These are phyloP conservation scores for Pseudois nayaur DNA, from an alignment of 2,113 vertebrate species.

Conservation along the genomic window DNA sequence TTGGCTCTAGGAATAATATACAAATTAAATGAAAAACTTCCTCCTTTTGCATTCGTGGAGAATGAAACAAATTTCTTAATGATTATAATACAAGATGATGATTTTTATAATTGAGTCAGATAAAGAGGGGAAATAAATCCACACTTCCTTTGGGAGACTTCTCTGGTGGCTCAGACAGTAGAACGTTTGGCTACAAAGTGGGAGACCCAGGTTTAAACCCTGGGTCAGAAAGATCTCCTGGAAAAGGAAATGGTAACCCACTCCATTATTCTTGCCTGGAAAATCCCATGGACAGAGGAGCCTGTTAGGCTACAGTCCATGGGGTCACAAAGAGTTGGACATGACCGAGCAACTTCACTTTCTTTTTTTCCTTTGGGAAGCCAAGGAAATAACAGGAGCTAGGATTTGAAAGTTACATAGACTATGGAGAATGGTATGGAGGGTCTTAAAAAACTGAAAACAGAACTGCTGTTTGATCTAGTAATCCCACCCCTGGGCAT, in stretches of 20 bases:
- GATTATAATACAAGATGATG: not conserved
- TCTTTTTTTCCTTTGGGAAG: not conserved
- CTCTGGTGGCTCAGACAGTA: not conserved
- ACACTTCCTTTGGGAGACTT: not conserved
- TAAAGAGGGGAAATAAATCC: not conserved
- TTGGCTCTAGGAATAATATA: not conserved
- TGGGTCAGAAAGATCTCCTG: not conserved
- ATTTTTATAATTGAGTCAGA: not conserved
- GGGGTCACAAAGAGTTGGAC: not conserved
- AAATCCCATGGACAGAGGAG: not conserved
- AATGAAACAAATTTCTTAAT: not conserved
- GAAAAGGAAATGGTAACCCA: not conserved
- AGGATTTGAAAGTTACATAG: not conserved
- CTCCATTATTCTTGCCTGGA: not conserved
- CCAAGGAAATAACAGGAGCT: not conserved
- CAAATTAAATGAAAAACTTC: not conserved
- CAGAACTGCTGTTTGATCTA: not conserved
- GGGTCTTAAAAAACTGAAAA: not conserved
- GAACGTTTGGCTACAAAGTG: not conserved
- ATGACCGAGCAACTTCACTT: not conserved
- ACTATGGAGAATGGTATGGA: not conserved
- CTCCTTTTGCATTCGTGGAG: not conserved
- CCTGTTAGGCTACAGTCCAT: not conserved
- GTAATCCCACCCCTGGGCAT: not conserved
- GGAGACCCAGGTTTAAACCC: not conserved